A percentile compares a stretch with the other conserved stretches of the same genome.
phyloP scores from a whole-genome alignment of 37 sponge, comb jelly and placozoan species.

The Aplysina aerophoba region DNA sequence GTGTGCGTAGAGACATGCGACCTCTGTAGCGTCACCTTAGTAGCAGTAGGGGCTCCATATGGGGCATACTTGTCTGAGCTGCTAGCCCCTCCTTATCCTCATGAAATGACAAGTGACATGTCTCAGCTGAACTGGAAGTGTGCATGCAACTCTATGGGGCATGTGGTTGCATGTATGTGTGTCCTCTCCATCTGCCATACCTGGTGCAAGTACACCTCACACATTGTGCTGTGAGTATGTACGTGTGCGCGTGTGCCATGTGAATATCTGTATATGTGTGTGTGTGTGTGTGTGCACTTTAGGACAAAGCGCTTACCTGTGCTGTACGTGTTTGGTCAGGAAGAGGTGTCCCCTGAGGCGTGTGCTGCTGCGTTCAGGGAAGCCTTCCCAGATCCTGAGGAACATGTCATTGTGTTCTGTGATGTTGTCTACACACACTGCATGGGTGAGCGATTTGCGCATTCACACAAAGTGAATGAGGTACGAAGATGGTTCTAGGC shows the following conservation, averaged over 20 bases:
- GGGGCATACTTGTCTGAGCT: too few species aligned
- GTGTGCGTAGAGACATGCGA: too few species aligned
- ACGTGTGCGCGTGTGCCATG: not conserved
- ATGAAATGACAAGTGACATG: too few species aligned
- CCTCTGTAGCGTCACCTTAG: too few species aligned
- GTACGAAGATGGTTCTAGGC: too few species aligned
- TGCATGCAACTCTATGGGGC: too few species aligned
- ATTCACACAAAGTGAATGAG: too few species aligned
- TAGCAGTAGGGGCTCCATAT: too few species aligned
- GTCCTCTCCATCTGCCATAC: too few species aligned
- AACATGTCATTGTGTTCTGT: slow-evolving; percentile 61
- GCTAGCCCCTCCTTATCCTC: too few species aligned
- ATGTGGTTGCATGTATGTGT: too few species aligned
- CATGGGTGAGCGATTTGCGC: slow-evolving; percentile 41
- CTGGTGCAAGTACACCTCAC: not conserved
- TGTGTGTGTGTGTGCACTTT: slow-evolving; percentile 24
- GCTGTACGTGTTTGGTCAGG: slow-evolving; percentile 79
- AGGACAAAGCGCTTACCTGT: slow-evolving; percentile 82
- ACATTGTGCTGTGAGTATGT: not conserved
- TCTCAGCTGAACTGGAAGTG: too few species aligned
- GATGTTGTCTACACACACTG: slow-evolving; percentile 66
- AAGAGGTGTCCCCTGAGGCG: slow-evolving; percentile 53
- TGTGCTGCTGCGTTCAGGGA: slow-evolving; percentile 55
- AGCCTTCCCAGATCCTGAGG: slow-evolving; percentile 43
- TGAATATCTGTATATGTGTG: slow-evolving; percentile 36